Evolutionary conservation across 2,888 invertebrate species (phyloP).

Genomic region (Scelioninae gen. 1): DNA sequence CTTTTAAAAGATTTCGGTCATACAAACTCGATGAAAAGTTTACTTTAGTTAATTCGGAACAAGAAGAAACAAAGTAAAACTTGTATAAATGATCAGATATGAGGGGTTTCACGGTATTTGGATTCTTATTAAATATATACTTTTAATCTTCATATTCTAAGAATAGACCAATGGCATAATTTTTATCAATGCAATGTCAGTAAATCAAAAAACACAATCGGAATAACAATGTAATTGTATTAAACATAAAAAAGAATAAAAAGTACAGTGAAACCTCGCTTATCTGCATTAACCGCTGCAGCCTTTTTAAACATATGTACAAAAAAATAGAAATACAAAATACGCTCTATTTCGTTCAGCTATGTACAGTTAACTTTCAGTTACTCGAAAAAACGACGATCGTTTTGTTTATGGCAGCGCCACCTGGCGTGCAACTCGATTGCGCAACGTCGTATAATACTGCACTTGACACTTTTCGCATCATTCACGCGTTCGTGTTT

Average conservation of each 20-base stretch:
- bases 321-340: constrained; percentile 46
- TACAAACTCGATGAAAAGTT: neutral
- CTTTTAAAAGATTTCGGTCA: neutral
- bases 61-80: neutral
- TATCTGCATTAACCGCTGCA: neutral
- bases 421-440: constrained; percentile 34
- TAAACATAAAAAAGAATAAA: neutral
- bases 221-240: no score
- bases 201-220: no score
- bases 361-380: constrained; percentile 54
- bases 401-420: constrained; percentile 9
- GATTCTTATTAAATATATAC: neutral
- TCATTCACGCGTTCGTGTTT: constrained; percentile 6
- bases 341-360: constrained; percentile 6
- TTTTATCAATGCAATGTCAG: no score
- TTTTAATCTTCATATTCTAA: neutral
- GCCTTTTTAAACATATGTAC: constrained; percentile 19
- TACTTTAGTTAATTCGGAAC: neutral
- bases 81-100: neutral
- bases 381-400: constrained; percentile 14
- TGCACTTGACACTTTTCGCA: constrained; percentile 58
- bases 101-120: neutral
- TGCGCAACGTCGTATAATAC: constrained; percentile 58
- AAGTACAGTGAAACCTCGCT: constrained; percentile 13
- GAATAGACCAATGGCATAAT: no score